Evolutionary conservation across 2,797 vertebrate species (phyloP).

Genomic region (Cottoperca gobio): DNA sequence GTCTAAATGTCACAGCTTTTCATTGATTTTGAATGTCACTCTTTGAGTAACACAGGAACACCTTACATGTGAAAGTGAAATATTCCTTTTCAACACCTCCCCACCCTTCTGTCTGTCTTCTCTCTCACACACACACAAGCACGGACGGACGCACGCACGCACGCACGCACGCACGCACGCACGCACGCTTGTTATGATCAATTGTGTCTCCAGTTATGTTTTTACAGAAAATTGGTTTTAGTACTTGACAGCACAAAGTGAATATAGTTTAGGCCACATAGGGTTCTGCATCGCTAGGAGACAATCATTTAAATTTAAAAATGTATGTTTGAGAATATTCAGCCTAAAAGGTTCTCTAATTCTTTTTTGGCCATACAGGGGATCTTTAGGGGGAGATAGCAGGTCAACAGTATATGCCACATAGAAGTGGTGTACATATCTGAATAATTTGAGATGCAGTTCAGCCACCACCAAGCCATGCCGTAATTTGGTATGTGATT

Average conservation of each 20-base stretch:
- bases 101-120: background rate
- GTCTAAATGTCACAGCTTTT: conserved; percentile 70
- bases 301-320: too few species aligned
- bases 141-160: too few species aligned
- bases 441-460: background rate
- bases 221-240: background rate
- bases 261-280: background rate
- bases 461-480: background rate
- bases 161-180: background rate
- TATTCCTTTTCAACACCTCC: background rate
- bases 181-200: background rate
- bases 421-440: background rate
- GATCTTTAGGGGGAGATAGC: background rate
- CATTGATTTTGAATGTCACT: conserved; percentile 65
- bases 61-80: conserved; percentile 18
- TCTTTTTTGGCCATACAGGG: background rate
- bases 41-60: conserved; percentile 14
- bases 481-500: background rate
- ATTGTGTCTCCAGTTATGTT: background rate
- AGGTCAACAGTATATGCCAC: background rate
- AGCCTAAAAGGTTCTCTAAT: too few species aligned
- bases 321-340: too few species aligned
- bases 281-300: background rate
- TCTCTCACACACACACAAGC: too few species aligned
- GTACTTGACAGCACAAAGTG: background rate